These are phyloP conservation scores for Asarcornis scutulata DNA, from an alignment of 2,113 vertebrate species.

Conservation along the genomic window DNA sequence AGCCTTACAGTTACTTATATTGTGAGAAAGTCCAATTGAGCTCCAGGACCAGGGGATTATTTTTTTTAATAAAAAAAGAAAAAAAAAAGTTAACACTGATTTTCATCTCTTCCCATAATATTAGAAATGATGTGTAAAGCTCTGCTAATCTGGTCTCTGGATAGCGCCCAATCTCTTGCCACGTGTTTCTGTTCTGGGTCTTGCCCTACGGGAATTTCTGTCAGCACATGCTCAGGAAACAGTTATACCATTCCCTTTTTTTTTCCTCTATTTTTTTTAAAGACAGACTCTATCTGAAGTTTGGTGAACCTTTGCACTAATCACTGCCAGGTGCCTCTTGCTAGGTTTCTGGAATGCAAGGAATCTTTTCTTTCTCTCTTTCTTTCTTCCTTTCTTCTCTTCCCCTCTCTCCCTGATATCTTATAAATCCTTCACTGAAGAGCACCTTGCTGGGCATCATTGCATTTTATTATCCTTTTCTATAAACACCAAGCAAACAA, in stretches of 20 bases:
- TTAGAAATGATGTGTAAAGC: constrained; percentile 77
- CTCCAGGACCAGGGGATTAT: constrained; percentile 46
- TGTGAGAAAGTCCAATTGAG: constrained; percentile 45
- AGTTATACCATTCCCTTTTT: constrained; percentile 88
- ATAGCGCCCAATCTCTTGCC: constrained; percentile 75
- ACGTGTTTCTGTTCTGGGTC: constrained; percentile 86
- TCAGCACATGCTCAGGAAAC: constrained; percentile 93
- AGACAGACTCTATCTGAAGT: constrained; percentile 83
- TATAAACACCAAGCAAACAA: not conserved
- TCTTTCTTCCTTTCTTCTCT: constrained; percentile 36
- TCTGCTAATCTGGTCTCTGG: constrained; percentile 81
- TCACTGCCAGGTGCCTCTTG: constrained; percentile 87
- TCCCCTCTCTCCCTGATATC: constrained; percentile 26
- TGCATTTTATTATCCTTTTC: constrained; percentile 24
- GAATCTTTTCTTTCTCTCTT: constrained; percentile 78
- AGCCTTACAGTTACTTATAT: not conserved
- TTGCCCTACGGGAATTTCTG: constrained; percentile 83
- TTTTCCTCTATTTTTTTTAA: constrained; percentile 67
- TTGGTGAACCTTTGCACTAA: constrained; percentile 87
- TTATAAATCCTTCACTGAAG: constrained; percentile 73
- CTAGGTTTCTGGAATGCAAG: constrained; percentile 80
- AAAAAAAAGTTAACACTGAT: constrained; percentile 34
- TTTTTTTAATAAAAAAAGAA: not conserved
- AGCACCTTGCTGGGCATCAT: constrained; percentile 70
- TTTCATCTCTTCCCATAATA: constrained; percentile 70